Evolutionary conservation across 2,797 vertebrate species (phyloP).

Genomic region (Sebastes alutus): DNA sequence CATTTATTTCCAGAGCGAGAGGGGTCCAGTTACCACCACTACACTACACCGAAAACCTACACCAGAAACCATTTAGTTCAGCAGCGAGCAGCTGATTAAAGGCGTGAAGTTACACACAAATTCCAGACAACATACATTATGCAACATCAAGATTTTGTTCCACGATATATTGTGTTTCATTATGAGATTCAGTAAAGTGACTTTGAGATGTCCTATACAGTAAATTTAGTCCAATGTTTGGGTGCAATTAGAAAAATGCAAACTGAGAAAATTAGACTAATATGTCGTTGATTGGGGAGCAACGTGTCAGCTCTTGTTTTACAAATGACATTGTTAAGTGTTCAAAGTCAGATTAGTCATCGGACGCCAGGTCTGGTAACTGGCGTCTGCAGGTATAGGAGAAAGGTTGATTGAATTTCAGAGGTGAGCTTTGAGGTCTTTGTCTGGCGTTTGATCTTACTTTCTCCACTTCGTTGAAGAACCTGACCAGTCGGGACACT

Average conservation of each 20-base stretch:
- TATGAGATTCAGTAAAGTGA: background rate
- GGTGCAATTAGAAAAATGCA: background rate
- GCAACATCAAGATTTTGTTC: background rate
- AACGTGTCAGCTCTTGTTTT: background rate
- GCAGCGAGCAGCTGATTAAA: background rate
- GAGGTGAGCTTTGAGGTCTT: constrained; percentile 3
- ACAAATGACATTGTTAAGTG: constrained; percentile 4
- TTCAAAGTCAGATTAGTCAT: constrained; percentile 24
- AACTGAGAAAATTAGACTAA: background rate
- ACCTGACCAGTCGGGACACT: constrained; percentile 81
- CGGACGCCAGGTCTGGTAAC: background rate
- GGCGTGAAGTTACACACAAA: background rate
- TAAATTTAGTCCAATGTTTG: background rate
- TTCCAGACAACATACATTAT: constrained; percentile 18
- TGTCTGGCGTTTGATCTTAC: constrained; percentile 56
- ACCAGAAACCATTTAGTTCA: background rate
- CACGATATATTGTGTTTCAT: constrained; percentile 1
- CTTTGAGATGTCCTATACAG: background rate
- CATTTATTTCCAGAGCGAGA: background rate
- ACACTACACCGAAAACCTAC: background rate
- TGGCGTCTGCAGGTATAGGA: background rate
- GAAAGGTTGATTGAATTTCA: constrained; percentile 39
- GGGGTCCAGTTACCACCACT: background rate
- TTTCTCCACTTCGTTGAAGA: constrained; percentile 86
- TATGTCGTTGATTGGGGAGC: background rate